These are phyloP conservation scores for Micrasema minimum DNA, from an alignment of 1,140 invertebrate genomes.

Conservation along the genomic window DNA sequence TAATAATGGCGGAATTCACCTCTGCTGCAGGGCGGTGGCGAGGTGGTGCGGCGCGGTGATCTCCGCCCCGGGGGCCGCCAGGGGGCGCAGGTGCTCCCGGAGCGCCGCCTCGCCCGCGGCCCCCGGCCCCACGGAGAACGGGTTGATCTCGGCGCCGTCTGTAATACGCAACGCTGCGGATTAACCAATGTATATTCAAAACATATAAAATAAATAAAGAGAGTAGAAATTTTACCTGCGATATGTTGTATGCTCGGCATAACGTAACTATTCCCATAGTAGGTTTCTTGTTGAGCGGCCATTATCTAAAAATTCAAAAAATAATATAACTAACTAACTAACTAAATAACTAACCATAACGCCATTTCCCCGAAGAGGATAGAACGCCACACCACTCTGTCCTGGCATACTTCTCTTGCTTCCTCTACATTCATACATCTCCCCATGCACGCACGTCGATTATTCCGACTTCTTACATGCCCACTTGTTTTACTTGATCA, in stretches of 20 bases:
- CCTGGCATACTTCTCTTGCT: too few relatives aligned
- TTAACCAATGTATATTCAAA: not conserved
- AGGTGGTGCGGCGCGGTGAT: constrained; percentile 55
- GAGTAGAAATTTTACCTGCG: constrained; percentile 17
- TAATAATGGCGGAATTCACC: too few relatives aligned
- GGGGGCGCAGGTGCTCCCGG: constrained; percentile 56
- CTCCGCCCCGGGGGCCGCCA: constrained; percentile 46
- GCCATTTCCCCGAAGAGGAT: too few relatives aligned
- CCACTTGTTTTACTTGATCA: too few relatives aligned
- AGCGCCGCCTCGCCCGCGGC: constrained; percentile 49
- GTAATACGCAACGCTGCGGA: constrained; percentile 11
- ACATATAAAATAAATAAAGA: constrained; percentile 7
- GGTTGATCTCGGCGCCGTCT: constrained; percentile 59
- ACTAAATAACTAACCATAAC: too few relatives aligned
- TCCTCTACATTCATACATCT: too few relatives aligned
- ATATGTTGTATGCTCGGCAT: constrained; percentile 41
- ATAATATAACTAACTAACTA: too few relatives aligned
- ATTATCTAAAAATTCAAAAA: constrained; percentile 53
- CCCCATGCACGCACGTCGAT: too few relatives aligned
- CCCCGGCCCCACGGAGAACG: constrained; percentile 58
- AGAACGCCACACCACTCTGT: too few relatives aligned
- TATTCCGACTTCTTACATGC: too few relatives aligned
- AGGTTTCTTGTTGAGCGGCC: constrained; percentile 59
- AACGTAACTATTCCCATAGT: constrained; percentile 41
- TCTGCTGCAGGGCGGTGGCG: constrained; percentile 54